Evolutionary conservation across 2,113 vertebrate genomes (phyloP).

Genomic region (Misgurnus mizolepis): DNA sequence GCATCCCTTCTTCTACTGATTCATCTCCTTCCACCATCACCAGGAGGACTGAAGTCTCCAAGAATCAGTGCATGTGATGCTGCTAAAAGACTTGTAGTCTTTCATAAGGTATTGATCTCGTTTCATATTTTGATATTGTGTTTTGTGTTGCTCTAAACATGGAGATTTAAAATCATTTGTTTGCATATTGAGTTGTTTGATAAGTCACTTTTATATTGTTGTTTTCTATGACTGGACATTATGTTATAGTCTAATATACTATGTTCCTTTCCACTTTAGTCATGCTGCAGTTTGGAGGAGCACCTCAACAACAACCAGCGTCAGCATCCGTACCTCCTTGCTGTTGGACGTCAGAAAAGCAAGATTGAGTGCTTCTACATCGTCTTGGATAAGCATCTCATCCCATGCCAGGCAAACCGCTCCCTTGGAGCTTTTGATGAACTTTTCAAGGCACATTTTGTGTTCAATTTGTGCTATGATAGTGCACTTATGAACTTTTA

Average conservation of each 20-base stretch:
- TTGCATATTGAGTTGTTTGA: no score
- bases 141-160: not conserved
- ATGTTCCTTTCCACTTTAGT: conserved; percentile 28
- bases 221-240: not conserved
- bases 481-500: conserved; percentile 24
- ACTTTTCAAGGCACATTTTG: conserved; percentile 47
- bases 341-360: conserved; percentile 26
- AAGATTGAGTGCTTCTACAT: conserved; percentile 47
- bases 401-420: conserved; percentile 40
- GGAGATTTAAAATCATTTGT: no score
- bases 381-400: conserved; percentile 38
- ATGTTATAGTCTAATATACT: conserved; percentile 25
- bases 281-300: conserved; percentile 53
- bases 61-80: conserved; percentile 41
- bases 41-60: conserved; percentile 42
- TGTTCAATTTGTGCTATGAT: conserved; percentile 49
- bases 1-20: conserved; percentile 37
- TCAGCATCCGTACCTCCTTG: conserved; percentile 34
- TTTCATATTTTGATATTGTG: not conserved
- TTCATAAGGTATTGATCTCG: conserved; percentile 44
- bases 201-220: no score
- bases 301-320: conserved; percentile 35
- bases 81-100: conserved; percentile 46
- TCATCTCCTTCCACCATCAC: conserved; percentile 51
- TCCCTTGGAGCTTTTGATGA: conserved; percentile 36